Base-by-base conservation (phyloP, 2,113 vertebrate genomes). In the Arenaria interpres region DNA sequence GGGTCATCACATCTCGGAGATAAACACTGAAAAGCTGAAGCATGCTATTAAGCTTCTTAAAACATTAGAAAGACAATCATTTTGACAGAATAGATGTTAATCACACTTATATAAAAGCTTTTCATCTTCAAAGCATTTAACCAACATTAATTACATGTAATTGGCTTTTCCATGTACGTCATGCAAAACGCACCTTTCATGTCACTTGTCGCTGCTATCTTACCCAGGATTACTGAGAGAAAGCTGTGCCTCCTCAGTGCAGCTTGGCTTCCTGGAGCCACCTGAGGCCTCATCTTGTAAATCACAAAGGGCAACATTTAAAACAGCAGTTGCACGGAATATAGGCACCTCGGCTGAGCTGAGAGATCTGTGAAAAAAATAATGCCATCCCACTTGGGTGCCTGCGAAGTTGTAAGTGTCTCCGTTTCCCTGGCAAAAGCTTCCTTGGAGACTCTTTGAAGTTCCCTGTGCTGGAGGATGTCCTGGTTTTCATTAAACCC, bases 131-230 rank as follows among this genome's bases (percentile, higher is more conserved):
- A 97, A 97, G 92, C 68, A 87, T 96, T 95, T 97, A 94, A 73
- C 94, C 89, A 96, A 96, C 96, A 96, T 97, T 97, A 97, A 96
- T 97, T 97, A 96, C 94, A 91, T 54, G 77, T 96, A 97, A 96
- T 95, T 97, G 89, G 87, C 84, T 96, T 97, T 89, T 94, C 91
- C 78, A 76, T 0, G 2, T 88, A 83, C n/a, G 10, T 92, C 95
- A 95, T 67, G 73, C 66, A 95, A 93, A 97, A 88, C 15, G 8
- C 87, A 92, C 91, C 94, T 96, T 96, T 97, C 95, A 88, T 95
- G 95, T 95, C 91, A 89, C 84, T 95, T 79, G 67, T 93, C 12
- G 0, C 60, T 96, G 77, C 64, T 93, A 46, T 76, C 87, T 93
- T 30, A 21, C 10, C 71, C 18, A 5, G 90, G 53, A 79, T 93